Percentiles rank a stretch among this genome's conserved stretches.
phyloP scores from a whole-genome alignment of 2,797 vertebrate genomes.

The Chelidonichthys spinosus region DNA sequence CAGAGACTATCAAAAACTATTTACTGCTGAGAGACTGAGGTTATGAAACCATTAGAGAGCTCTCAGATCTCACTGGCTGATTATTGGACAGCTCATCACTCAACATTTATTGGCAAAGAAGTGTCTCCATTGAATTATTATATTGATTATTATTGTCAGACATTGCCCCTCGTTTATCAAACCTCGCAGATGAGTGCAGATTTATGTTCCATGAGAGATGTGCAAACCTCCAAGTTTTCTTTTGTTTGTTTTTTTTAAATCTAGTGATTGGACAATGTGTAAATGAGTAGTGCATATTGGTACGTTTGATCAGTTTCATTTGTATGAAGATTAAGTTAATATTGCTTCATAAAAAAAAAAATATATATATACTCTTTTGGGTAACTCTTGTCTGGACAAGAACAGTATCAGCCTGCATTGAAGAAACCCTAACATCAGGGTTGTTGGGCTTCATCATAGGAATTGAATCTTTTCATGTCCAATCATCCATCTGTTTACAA shows the following conservation, averaged over 20 bases:
- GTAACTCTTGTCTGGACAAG: background rate
- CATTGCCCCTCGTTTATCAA: conserved; percentile 32
- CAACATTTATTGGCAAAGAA: conserved; percentile 48
- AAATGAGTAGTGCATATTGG: conserved; percentile 16
- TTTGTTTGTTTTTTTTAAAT: conserved; percentile 1
- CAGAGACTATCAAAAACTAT: conserved; percentile 92
- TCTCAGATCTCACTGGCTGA: conserved; percentile 41
- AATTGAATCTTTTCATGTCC: background rate
- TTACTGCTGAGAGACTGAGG: conserved; percentile 88
- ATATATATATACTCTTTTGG: background rate
- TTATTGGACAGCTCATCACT: conserved; percentile 47
- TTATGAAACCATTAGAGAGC: conserved; percentile 11
- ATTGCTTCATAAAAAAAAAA: conserved; percentile 7
- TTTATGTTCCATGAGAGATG: conserved; percentile 13
- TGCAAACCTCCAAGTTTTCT: conserved; percentile 6
- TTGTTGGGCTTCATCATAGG: conserved; percentile 8
- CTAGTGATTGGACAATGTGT: conserved; percentile 17
- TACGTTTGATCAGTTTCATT: conserved; percentile 9
- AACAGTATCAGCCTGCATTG: background rate
- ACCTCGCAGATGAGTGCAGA: conserved; percentile 27
- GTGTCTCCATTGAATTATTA: conserved; percentile 20
- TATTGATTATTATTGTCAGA: conserved; percentile 23
- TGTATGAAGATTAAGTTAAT: background rate
- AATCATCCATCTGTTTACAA: background rate
- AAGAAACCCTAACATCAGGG: conserved; percentile 4